These are phyloP conservation scores for Camponotus fellah DNA, from an alignment of 2,888 invertebrate genomes.

Conservation along the genomic window DNA sequence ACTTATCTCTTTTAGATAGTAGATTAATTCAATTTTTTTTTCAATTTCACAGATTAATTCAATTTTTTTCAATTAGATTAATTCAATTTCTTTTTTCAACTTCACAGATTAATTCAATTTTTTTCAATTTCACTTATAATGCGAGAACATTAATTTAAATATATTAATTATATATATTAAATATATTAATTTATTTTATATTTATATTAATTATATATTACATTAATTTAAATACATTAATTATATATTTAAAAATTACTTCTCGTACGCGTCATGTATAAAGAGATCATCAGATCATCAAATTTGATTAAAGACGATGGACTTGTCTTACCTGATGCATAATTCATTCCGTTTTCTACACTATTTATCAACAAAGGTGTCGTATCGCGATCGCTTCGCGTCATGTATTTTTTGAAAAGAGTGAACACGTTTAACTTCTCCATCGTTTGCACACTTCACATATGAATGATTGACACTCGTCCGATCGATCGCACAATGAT, in stretches of 20 bases:
- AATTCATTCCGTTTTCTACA: not conserved
- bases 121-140: not conserved
- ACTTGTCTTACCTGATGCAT: slow-evolving; percentile 6
- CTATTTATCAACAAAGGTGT: slow-evolving; percentile 10
- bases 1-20: not conserved
- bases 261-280: no score
- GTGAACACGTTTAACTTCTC: not conserved
- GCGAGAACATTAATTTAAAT: no score
- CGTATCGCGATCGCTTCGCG: not conserved
- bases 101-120: not conserved
- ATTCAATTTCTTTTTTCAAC: not conserved
- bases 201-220: no score
- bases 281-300: not conserved
- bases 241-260: no score
- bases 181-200: no score
- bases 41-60: not conserved
- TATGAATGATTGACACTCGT: not conserved
- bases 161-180: no score
- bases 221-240: no score
- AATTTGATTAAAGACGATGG: not conserved
- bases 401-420: not conserved
- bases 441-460: not conserved
- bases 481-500: not conserved
- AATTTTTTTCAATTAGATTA: not conserved
- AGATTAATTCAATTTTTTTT: not conserved